Percentiles rank a stretch among this genome's conserved stretches.
These are phyloP conservation scores for Drosophila anomalata DNA, from an alignment of 2,888 invertebrate species.

Conservation along the genomic window DNA sequence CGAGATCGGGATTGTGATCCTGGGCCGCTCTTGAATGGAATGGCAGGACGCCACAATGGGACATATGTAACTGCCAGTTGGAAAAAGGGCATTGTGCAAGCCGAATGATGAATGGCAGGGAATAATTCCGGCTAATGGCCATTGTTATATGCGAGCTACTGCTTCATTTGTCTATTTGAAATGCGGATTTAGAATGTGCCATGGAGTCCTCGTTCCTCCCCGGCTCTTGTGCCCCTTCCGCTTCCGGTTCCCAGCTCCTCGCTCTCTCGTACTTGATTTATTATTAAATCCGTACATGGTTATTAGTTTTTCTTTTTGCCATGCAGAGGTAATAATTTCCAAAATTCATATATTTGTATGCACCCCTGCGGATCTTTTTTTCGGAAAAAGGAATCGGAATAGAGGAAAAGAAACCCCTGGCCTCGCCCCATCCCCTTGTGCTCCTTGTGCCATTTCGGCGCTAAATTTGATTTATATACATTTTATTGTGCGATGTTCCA, in stretches of 20 bases:
- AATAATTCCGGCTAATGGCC: slow-evolving; percentile 34
- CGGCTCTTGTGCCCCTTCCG: slow-evolving; percentile 14
- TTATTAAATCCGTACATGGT: slow-evolving; percentile 78
- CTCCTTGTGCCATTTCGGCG: slow-evolving; percentile 67
- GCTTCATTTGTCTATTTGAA: slow-evolving; percentile 63
- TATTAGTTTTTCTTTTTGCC: slow-evolving; percentile 70
- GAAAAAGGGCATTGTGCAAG: slow-evolving; percentile 38
- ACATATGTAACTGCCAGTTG: slow-evolving; percentile 63
- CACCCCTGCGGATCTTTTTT: slow-evolving; percentile 46
- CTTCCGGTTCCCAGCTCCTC: slow-evolving; percentile 26
- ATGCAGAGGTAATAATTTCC: slow-evolving; percentile 69
- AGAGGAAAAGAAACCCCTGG: slow-evolving; percentile 14
- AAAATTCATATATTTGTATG: slow-evolving; percentile 25
- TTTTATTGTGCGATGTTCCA: slow-evolving; percentile 68
- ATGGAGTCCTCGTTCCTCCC: slow-evolving; percentile 11
- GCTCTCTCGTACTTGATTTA: slow-evolving; percentile 66
- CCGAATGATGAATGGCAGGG: slow-evolving; percentile 41
- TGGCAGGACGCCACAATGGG: slow-evolving; percentile 44
- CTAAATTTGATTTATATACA: slow-evolving; percentile 78
- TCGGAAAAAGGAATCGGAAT: slow-evolving; percentile 18
- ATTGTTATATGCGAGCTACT: slow-evolving; percentile 33
- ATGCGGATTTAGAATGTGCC: slow-evolving; percentile 51
- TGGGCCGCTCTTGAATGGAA: slow-evolving; percentile 21
- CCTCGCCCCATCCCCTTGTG: too few relatives aligned
- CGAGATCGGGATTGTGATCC: slow-evolving; percentile 9